Evolutionary conservation across 2,113 vertebrate genomes (phyloP), one percentile per base, ranked within the genome.

Genomic region (Lycaon pictus): DNA sequence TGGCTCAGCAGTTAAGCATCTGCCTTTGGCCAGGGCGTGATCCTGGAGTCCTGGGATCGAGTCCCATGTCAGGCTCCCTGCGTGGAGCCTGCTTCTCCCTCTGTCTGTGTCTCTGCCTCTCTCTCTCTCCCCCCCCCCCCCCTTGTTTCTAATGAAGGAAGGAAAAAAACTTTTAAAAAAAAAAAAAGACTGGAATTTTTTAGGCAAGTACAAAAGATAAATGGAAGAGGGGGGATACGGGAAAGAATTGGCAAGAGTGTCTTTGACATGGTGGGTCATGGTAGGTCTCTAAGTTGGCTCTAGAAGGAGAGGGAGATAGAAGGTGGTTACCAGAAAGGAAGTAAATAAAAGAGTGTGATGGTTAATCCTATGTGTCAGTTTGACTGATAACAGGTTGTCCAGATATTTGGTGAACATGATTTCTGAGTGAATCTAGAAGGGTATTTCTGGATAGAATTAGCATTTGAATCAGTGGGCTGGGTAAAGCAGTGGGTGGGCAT

Each of bases 221-320:
- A 35, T 27, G 48, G 17, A 35, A 71, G 72, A 77, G 48, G 55
- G 62, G 22, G 27, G 10, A 9, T 23, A 88, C 48, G 4, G 29
- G 27, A 55, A 62, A 25, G 27, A 48, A 62, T 16, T 51, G 51
- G 48, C 74, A 20, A 11, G 80, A 17, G 23, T 7, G 62, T 16
- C 20, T 2, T 0, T 55, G 29, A 63, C 20, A 5, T 3, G 17
- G 19, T n/a, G 63, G 53, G 5, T 43, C 37, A 6, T 3, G 11
- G 2, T 11, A 55, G 22, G 29, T 71, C 79, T 71, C 71, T 22
- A 35, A 71, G 4, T 1, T 43, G 43, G n/a, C 25, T 35, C 2
- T 4, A 4, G 23, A 72, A 60, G 60, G 37, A 32, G 35, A 4
- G 3, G 22, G 67, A 22, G 72, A 48, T 13, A 17, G 56, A 65